Evolutionary conservation across 2,113 vertebrate species (phyloP).

Genomic region (Heterotis niloticus): DNA sequence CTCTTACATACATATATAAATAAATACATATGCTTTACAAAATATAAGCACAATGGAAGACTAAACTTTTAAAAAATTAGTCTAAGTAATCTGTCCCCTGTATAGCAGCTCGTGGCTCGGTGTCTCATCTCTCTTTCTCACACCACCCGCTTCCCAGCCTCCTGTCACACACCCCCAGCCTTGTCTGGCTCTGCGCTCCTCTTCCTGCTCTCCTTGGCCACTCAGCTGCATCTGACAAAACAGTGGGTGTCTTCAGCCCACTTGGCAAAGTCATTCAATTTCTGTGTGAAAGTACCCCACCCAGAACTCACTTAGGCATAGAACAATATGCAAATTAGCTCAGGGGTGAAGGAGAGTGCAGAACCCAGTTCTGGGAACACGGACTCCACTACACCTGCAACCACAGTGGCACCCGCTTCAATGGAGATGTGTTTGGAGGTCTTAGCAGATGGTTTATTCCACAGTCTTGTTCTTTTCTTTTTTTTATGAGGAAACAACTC

Average conservation of each 20-base stretch:
- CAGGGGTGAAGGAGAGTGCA: not conserved
- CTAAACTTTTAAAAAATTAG: not conserved
- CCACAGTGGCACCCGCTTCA: too few species aligned
- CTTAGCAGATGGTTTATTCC: not conserved
- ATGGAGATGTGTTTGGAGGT: too few species aligned
- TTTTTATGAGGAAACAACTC: not conserved
- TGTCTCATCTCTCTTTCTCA: not conserved
- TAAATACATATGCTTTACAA: not conserved
- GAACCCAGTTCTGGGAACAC: not conserved
- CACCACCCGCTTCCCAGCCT: not conserved
- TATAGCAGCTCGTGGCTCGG: not conserved
- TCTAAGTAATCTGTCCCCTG: not conserved
- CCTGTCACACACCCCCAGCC: not conserved
- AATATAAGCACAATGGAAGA: not conserved
- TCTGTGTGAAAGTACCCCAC: not conserved
- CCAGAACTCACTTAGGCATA: not conserved
- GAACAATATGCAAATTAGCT: not conserved
- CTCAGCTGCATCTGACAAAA: not conserved
- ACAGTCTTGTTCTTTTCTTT: slow-evolving; percentile 13
- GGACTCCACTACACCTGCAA: not conserved
- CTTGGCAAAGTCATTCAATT: too few species aligned
- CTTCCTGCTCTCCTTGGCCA: not conserved
- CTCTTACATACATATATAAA: not conserved
- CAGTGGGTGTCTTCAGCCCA: not conserved
- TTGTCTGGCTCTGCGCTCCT: not conserved